Base-by-base conservation (phyloP, 2,113 vertebrate genomes). In the Hylia prasina region DNA sequence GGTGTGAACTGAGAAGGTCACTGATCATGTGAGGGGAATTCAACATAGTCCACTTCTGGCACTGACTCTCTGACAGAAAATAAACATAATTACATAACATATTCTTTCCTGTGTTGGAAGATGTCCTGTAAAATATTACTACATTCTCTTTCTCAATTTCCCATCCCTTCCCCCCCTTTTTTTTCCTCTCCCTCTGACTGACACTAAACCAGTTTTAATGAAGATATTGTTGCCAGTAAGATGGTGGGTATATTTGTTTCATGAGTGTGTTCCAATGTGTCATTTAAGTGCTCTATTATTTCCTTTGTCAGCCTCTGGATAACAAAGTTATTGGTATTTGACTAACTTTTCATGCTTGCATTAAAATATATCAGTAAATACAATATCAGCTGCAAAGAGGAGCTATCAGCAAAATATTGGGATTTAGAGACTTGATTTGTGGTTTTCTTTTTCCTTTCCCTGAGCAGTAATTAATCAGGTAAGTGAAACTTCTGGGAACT, bases 281-380 rank as follows among this genome's bases (percentile, higher is more conserved):
- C 17, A 3, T 93, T 87, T 96, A 95, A 94, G 81, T 90, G 64
- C 50, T 89, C 65, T 60, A 28, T 91, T 82, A 78, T 72, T 81
- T 91, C 63, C 45, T 93, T 90, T 91, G 82, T 91, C 81, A 89
- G 65, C 10, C 19, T 76, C 73, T 94, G 82, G 68, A 87, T 89
- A 93, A 91, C 45, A 78, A 89, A 97, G 54, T 85, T 96, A 90
- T 65, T 91, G 81, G n/a, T 63, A 75, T 96, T 94, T 94, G 53
- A 91, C 37, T 77, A 45, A 58, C 69, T 97, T 95, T 89, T 93
- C 75, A 76, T 48, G 70, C 54, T 95, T 94, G 89, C 71, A 76
- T 92, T 93, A 68, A 94, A 94, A 83, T 91, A 60, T 80, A 88
- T 83, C 81, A 53, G 76, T 92, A 93, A 97, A 95, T 87, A 96